Conservation (phyloP, 2,888 invertebrate species). For the Caenorhabditis sulstoni region DNA sequence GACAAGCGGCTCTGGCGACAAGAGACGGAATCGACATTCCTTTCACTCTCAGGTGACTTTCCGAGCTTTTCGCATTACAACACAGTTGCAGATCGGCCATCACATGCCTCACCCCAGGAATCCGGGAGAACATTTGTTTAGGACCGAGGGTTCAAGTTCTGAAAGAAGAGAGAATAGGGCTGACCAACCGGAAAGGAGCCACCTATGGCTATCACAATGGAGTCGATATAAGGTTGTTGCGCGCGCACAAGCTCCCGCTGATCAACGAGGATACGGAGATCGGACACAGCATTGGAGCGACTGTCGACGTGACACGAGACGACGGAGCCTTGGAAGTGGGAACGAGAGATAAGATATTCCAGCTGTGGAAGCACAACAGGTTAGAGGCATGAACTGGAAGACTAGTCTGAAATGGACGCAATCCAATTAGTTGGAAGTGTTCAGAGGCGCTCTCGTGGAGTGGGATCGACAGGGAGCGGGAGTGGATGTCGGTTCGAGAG, state of each 20-base stretch:
- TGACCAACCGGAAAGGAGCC: conserved; percentile 66
- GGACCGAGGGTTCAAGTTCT: conserved; percentile 69
- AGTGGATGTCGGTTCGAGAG: conserved; percentile 70
- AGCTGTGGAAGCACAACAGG: conserved; percentile 66
- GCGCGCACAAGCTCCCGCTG: conserved; percentile 62
- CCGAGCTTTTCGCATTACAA: background rate
- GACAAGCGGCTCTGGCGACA: conserved; percentile 62
- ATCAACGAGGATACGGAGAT: conserved; percentile 71
- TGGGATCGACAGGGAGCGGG: conserved; percentile 70
- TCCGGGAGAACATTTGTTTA: conserved; percentile 67
- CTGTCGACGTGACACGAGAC: conserved; percentile 56
- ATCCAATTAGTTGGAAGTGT: conserved; percentile 6
- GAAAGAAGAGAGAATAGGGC: conserved; percentile 64
- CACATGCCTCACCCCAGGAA: conserved; percentile 69
- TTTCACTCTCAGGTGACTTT: conserved; percentile 61
- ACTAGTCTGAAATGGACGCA: background rate
- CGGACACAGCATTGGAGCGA: conserved; percentile 65
- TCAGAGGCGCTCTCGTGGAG: conserved; percentile 69
- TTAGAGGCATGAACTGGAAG: conserved; percentile 6
- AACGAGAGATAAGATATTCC: conserved; percentile 64
- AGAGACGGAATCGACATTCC: conserved; percentile 71
- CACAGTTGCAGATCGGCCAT: conserved; percentile 63
- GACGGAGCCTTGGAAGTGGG: conserved; percentile 71
- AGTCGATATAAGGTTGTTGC: conserved; percentile 66
- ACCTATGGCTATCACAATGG: conserved; percentile 73